These are phyloP conservation scores for Bubalus kerabau DNA, from an alignment of 2,113 vertebrate genomes.

Conservation along the genomic window DNA sequence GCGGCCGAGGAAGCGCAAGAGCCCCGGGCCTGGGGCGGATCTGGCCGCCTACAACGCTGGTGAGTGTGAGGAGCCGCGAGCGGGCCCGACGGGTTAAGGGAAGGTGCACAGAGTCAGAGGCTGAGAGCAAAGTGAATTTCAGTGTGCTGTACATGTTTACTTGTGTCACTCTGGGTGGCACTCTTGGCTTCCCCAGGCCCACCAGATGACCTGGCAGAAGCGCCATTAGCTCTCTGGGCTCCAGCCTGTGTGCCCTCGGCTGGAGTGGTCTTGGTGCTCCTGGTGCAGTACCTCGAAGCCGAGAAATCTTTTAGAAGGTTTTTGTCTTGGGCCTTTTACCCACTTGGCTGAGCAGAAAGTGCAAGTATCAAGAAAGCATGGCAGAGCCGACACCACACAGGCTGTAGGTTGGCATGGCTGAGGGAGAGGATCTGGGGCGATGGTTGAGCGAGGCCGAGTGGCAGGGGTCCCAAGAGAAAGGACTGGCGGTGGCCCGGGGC, in stretches of 20 bases:
- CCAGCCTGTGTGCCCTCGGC: fast-evolving
- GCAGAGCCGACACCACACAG: background rate
- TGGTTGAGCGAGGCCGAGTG: background rate
- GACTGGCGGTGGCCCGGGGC: background rate
- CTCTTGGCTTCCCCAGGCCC: background rate
- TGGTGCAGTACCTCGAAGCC: background rate
- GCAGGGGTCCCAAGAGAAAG: background rate
- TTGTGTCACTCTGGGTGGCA: background rate
- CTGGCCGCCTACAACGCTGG: slow-evolving; percentile 97
- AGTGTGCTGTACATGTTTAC: background rate
- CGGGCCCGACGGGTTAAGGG: background rate
- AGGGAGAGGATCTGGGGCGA: background rate
- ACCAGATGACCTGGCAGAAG: background rate
- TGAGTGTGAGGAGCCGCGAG: slow-evolving; percentile 74
- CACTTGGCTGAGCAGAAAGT: background rate
- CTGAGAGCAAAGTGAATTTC: background rate
- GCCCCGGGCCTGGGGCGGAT: slow-evolving; percentile 94
- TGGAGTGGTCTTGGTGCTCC: background rate
- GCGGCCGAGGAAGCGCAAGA: slow-evolving; percentile 96
- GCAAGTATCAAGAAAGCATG: background rate
- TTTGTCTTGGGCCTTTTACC: background rate
- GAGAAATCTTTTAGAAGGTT: background rate
- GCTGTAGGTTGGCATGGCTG: background rate
- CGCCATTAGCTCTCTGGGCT: background rate
- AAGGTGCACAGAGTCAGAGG: background rate